Percentiles rank a stretch among this genome's conserved stretches.
Evolutionary conservation across 2,797 vertebrate species (phyloP).

Genomic region (Taeniopygia guttata): DNA sequence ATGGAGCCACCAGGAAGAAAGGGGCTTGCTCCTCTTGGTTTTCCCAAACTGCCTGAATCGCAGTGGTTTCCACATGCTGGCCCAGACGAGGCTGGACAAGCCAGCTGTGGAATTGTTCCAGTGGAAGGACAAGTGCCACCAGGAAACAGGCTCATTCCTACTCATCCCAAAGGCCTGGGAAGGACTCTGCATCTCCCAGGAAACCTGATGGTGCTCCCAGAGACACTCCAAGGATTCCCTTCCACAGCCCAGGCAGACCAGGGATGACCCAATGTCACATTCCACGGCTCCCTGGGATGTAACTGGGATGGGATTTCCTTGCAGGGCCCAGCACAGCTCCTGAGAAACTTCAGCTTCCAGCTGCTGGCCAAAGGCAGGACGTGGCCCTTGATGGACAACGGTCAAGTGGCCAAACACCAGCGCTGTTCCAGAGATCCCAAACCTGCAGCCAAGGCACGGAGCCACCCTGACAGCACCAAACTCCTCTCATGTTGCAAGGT

Average conservation of each 20-base stretch:
- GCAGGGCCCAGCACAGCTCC: background rate
- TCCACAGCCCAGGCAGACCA: rapidly evolving
- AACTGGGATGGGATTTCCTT: background rate
- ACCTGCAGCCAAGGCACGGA: rapidly evolving
- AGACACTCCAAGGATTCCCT: rapidly evolving
- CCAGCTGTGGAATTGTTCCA: background rate
- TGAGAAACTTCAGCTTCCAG: background rate
- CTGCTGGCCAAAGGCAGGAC: background rate
- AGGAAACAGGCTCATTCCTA: rapidly evolving
- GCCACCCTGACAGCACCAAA: background rate
- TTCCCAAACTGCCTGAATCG: background rate
- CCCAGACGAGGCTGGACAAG: background rate
- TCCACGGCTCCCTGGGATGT: background rate
- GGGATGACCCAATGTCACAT: background rate
- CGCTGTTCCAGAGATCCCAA: rapidly evolving
- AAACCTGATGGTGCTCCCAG: rapidly evolving
- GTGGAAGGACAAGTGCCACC: background rate
- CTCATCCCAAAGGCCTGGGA: rapidly evolving
- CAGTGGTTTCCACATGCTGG: rapidly evolving
- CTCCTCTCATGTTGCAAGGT: conserved; percentile 81
- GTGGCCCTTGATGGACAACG: rapidly evolving
- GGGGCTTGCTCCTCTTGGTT: background rate
- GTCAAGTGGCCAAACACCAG: rapidly evolving
- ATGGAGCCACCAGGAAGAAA: background rate
- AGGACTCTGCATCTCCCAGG: background rate